phyloP scores from a whole-genome alignment of 2,797 vertebrate genomes.

The Percopsis omiscomaycus region DNA sequence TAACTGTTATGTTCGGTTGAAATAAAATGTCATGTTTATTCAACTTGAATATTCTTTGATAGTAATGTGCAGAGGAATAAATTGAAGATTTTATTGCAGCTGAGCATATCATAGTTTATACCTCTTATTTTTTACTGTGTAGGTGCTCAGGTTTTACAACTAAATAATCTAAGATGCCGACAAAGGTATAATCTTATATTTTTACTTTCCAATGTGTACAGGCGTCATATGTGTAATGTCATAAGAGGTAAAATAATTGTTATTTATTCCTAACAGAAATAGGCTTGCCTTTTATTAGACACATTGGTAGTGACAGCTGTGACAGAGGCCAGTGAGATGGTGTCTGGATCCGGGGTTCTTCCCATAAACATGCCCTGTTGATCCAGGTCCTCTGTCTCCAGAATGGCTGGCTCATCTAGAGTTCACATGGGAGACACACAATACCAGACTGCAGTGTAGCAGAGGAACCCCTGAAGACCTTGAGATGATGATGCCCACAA shows the following conservation, averaged over 20 bases:
- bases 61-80: no score
- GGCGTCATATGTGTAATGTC: no score
- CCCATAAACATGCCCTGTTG: constrained; percentile 73
- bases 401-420: constrained; percentile 89
- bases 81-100: background rate
- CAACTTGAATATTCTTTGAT: no score
- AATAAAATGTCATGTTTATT: no score
- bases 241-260: no score
- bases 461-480: background rate
- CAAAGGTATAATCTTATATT: no score
- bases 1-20: no score
- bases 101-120: background rate
- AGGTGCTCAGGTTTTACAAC: background rate
- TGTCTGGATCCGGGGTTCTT: constrained; percentile 83
- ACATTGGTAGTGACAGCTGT: constrained; percentile 95
- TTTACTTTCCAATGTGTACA: no score
- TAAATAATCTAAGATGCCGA: no score
- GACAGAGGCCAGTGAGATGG: constrained; percentile 91
- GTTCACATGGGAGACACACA: constrained; percentile 5
- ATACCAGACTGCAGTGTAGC: background rate
- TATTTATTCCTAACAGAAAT: no score
- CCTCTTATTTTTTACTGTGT: background rate
- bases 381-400: constrained; percentile 91
- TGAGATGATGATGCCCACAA: no score
- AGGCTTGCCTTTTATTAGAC: constrained; percentile 90